Conservation (phyloP, 2,888 invertebrate genomes). For the Malachius bipustulatus region DNA sequence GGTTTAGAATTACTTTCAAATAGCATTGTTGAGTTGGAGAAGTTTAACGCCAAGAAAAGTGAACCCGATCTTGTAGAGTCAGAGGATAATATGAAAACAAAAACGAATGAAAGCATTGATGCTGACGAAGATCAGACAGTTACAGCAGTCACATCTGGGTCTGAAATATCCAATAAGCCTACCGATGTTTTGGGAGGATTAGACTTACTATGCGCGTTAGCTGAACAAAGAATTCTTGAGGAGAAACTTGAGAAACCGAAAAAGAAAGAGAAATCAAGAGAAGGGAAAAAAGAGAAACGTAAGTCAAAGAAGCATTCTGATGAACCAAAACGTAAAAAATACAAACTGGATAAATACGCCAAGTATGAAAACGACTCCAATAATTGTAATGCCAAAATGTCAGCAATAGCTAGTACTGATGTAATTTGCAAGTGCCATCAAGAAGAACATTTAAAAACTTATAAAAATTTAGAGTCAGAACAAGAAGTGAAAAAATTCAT, state of each 20-base stretch:
- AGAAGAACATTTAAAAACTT: conserved; percentile 26
- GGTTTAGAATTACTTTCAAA: conserved; percentile 74
- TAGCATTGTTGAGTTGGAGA: conserved; percentile 71
- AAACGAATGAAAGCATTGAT: conserved; percentile 6
- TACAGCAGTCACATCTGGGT: conserved; percentile 23
- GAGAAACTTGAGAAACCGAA: conserved; percentile 47
- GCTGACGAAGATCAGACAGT: background rate
- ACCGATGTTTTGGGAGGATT: conserved; percentile 49
- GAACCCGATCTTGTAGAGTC: conserved; percentile 26
- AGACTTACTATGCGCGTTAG: conserved; percentile 68
- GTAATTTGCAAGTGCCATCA: conserved; percentile 26
- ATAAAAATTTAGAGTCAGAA: conserved; percentile 37
- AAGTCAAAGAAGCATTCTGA: conserved; percentile 26
- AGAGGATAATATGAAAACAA: conserved; percentile 19
- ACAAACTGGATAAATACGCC: conserved; percentile 24
- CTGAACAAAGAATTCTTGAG: conserved; percentile 72
- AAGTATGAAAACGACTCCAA: conserved; percentile 10
- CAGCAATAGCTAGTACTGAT: too few relatives aligned
- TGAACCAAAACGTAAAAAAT: conserved; percentile 36
- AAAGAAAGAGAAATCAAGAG: conserved; percentile 19
- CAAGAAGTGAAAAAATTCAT: conserved; percentile 33
- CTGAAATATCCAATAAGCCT: conserved; percentile 29
- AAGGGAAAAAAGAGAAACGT: conserved; percentile 17
- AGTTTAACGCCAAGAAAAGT: conserved; percentile 34
- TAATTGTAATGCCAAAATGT: conserved; percentile 3